Evolutionary conservation across 2,888 invertebrate species (phyloP).

Genomic region (Thymelicus acteon): DNA sequence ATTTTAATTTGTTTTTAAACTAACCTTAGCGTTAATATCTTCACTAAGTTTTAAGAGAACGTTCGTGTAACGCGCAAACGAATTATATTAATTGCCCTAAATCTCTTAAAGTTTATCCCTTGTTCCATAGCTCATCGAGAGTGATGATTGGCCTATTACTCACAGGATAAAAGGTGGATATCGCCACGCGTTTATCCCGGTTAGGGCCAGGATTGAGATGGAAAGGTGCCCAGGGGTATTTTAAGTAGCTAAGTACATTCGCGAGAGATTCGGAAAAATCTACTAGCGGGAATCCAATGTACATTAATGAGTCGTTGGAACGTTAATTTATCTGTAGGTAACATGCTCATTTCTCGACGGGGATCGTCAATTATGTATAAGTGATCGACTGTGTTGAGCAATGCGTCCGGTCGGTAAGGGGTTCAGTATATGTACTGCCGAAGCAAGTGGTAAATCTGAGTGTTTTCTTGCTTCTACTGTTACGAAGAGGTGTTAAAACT

Average conservation of each 20-base stretch:
- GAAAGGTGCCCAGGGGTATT: constrained; percentile 26
- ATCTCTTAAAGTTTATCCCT: constrained; percentile 12
- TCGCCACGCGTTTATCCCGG: constrained; percentile 27
- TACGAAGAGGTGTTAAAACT: too few relatives aligned
- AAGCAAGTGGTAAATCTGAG: too few relatives aligned
- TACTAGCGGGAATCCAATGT: background rate
- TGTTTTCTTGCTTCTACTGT: too few relatives aligned
- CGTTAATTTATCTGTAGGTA: background rate
- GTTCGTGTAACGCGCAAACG: background rate
- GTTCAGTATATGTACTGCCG: too few relatives aligned
- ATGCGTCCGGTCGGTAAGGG: too few relatives aligned
- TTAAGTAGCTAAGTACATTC: constrained; percentile 8
- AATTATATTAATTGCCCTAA: background rate
- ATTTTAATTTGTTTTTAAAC: too few relatives aligned
- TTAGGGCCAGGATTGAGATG: constrained; percentile 30
- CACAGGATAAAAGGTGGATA: constrained; percentile 41
- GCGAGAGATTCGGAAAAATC: background rate
- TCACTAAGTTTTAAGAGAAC: background rate
- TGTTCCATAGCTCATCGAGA: constrained; percentile 36
- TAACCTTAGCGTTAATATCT: background rate
- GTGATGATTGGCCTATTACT: constrained; percentile 51
- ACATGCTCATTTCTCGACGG: too few relatives aligned
- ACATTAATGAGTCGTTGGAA: background rate
- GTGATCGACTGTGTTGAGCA: too few relatives aligned
- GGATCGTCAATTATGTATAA: too few relatives aligned